Base-by-base conservation (phyloP, 2,797 vertebrate species). In the Hemitrygon akajei region DNA sequence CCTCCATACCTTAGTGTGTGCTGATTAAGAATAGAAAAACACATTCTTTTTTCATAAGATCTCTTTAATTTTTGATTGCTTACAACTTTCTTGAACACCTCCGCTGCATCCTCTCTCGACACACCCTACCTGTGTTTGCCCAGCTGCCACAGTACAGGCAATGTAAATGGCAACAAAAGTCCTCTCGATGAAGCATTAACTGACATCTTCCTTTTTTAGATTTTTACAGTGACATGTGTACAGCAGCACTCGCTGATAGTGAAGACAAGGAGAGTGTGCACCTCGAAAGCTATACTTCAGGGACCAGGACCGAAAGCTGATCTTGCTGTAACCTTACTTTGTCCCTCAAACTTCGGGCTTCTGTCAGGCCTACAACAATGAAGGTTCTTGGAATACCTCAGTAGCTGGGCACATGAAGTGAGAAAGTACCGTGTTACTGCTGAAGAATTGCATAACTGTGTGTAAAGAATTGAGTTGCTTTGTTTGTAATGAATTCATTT, bases 161-260 rank as follows among this genome's bases (percentile, higher is more conserved):
- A 84, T 58, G 22, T 86, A 58, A 30, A 10, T 58, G 25, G 12
- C 81, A 69, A 89, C 11, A 10, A 69, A 66, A 37, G 34, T 3
- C 14, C 63, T 69, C 69, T 18, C 63, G 69, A 69, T 69, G n/a
- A 89, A 37, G 7, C 69, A n/a, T 11, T 69, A 20, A 66, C 37
- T 20, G 7, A 37, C n/a, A 5, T 89, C 34, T 69, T 37, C 7
- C 86, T 73, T 95, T 95, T 96, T 30, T 97, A 98, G 98, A 98
- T 96, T 96, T 95, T 93, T 98, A 97, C 97, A 97, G 96, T 75
- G 97, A 97, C 94, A 95, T 97, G 95, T 97, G 97, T 94, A 97
- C 96, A 77, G 96, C 96, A 14, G 96, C 97, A 0, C 96, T 97
- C 27, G 96, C 96, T 0, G 95, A 96, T 94, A 95, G 95, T 11